Evolutionary conservation across 2,888 invertebrate species (phyloP), one percentile per base, ranked within the genome.

Genomic region (Leucophenga maculata): DNA sequence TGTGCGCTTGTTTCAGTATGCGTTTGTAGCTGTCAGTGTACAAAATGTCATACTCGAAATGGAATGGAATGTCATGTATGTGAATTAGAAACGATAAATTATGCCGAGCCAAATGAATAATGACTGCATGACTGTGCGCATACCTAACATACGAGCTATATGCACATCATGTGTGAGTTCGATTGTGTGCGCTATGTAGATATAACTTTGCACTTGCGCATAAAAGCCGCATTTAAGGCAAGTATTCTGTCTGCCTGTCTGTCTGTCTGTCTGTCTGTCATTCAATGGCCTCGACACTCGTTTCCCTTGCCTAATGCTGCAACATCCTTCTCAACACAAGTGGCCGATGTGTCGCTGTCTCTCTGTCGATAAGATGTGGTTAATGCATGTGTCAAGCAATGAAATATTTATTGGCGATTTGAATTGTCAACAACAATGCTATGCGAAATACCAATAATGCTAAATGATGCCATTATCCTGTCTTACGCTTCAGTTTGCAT

Each of bases 361-460:
- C 55, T 55, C 39, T 39, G 39, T 39, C 39, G 18, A 44, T 50
- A 65, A 32, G 52, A 65, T 20, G 22, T 18, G 39, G 32, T 66
- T 55, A 44, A 80, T 80, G 83, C 77, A 83, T 78, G 71, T 83
- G 80, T 83, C 80, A 80, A 76, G 72, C 78, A 74, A 83, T 80
- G 83, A 80, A 80, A 80, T 80, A 83, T 83, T 83, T 77, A 79
- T 82, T 75, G 80, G 76, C 70, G 26, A 65, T 50, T 68, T 22
- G 59, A 52, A 65, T 50, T 54, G 62, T 59, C 67, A 69, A 62
- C 59, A 59, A 26, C 31, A 69, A 60, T 68, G 22, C 20, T 69
- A 64, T 66, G 57, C 74, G 32, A 52, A 65, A 65, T 65, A 32
- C 32, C 50, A 50, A 65, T 50, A 18, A n/a, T 50, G 50, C 18